Base-by-base conservation (phyloP, 37 sponge, comb jelly and placozoan genomes). In the Dysidea cf. avara region DNA sequence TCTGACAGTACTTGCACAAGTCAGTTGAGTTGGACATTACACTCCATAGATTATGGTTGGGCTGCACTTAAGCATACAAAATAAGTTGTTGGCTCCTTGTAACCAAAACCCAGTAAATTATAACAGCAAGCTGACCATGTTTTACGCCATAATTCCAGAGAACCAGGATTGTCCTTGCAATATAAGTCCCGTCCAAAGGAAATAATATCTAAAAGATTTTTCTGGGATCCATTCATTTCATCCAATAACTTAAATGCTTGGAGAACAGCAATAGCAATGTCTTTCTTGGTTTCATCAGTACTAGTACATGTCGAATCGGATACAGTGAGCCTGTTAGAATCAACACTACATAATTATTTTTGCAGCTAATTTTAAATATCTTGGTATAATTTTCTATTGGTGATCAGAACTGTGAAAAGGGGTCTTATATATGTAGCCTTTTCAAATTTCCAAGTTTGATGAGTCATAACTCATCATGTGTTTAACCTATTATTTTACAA, bases 111-210 rank as follows among this genome's bases (percentile, higher is more conserved):
- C 32, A 30, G 24, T 30, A 63, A 63, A 38, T 30, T 32, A 21
- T 31, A 21, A 38, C 30, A 21, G 38, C 34, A 32, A 30, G 64
- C 64, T 63, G 34, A 36, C 64, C 64, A 63, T 38, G 64, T 38
- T 63, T n/a, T 63, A 32, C 30, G 64, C 64, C 64, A 63, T 32
- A 38, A 31, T 63, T 36, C 29, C 64, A 63, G 29, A 9, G 46
- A 12, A 43, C 7, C 5, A 32, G 64, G 64, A 36, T 63, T n/a
- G 21, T 30, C 64, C 32, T 63, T 63, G 32, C 64, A 63, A 36
- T 63, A 63, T 63, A 63, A 63, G 29, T 63, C 64, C 38, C 64
- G 24, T 38, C 64, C 64, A 31, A 38, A 63, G 28, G 17, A 21
- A 38, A 63, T 26, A 21, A 63, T 36, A 38, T 36, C 38, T 36